Percentiles rank a stretch among this genome's conserved stretches.
These are phyloP conservation scores for Rhagoletis pomonella DNA, from an alignment of 1,140 invertebrate species.

Conservation along the genomic window DNA sequence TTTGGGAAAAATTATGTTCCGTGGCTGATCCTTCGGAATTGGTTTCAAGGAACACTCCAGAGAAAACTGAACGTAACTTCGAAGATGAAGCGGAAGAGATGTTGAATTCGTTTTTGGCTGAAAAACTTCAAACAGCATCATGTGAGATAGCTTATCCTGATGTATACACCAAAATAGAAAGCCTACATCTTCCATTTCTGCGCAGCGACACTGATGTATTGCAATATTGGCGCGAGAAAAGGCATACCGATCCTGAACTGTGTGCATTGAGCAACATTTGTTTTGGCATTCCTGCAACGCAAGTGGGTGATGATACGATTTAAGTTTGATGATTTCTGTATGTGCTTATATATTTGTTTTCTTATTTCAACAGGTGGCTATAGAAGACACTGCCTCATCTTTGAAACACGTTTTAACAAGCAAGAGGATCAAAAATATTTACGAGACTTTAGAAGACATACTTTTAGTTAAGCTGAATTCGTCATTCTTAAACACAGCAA, in stretches of 20 bases:
- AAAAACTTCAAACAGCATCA: constrained; percentile 24
- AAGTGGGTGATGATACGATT: constrained; percentile 39
- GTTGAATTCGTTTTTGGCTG: constrained; percentile 38
- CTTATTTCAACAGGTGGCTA: no score
- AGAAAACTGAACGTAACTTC: neutral
- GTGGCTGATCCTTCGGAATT: no score
- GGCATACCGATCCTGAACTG: constrained; percentile 56
- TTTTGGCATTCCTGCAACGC: constrained; percentile 56
- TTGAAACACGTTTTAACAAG: no score
- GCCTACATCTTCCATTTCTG: constrained; percentile 40
- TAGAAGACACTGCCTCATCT: no score
- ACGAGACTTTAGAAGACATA: no score
- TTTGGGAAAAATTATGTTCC: constrained; percentile 52
- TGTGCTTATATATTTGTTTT: no score
- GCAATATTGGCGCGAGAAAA: constrained; percentile 55
- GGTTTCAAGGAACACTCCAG: no score
- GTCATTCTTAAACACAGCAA: no score
- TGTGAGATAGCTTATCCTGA: neutral
- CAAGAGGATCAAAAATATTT: no score
- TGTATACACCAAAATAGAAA: constrained; percentile 53
- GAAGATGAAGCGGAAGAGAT: constrained; percentile 54
- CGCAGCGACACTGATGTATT: constrained; percentile 53
- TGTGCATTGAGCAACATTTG: constrained; percentile 59
- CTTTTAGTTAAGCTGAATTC: no score
- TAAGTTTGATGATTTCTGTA: no score